Evolutionary conservation across 2,113 vertebrate species (phyloP).

Genomic region (Pollimyrus isidori): DNA sequence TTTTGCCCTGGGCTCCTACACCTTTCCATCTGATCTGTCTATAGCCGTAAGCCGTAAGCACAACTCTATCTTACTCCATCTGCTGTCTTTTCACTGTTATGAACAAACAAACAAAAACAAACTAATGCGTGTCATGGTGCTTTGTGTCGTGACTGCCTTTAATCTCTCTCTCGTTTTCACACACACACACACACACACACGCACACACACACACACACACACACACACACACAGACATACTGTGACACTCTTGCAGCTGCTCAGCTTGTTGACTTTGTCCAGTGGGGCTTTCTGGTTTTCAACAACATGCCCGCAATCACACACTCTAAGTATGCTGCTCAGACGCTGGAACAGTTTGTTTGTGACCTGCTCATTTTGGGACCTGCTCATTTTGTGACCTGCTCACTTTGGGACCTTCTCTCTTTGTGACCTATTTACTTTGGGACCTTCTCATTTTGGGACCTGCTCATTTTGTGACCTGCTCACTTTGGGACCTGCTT

Average conservation of each 20-base stretch:
- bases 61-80: not conserved
- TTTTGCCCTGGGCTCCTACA: not conserved
- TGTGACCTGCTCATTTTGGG: not conserved
- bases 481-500: no score
- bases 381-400: no score
- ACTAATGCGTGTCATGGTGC: not conserved
- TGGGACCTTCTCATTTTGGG: no score
- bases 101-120: not conserved
- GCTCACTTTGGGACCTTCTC: no score
- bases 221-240: constrained; percentile 9
- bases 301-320: not conserved
- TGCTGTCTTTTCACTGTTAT: not conserved
- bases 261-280: not conserved
- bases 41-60: not conserved
- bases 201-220: constrained; percentile 3
- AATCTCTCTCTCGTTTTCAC: not conserved
- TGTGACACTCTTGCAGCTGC: not conserved
- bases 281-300: not conserved
- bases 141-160: not conserved
- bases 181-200: constrained; percentile 11
- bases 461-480: no score
- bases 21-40: not conserved
- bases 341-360: not conserved
- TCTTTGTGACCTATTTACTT: no score
- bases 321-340: not conserved